Evolutionary conservation across 2,113 vertebrate genomes (phyloP), one percentile per base, ranked within the genome.

Genomic region (Nannobrachium achirus): DNA sequence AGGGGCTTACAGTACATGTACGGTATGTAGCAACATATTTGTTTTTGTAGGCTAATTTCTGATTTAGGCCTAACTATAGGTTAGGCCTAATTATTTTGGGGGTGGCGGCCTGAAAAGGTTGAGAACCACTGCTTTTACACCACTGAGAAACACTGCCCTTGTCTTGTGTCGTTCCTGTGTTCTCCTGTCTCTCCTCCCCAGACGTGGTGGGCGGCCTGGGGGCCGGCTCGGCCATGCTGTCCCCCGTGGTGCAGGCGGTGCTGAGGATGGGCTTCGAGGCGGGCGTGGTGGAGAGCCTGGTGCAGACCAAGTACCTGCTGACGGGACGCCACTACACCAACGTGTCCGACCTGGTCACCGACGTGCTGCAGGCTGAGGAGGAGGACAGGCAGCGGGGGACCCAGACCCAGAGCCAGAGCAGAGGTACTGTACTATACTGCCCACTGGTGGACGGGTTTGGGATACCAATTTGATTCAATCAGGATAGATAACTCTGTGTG

Each of bases 181-280:
- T 15, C 11, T 15, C n/a, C 51, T 7, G 7, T 55, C 40, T 59
- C 53, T 18, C 33, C 61, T 63, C 41, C 40, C 46, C 89, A 95
- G 95, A 89, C 75, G 25, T 83, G 58, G 74, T 92, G 14, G 79
- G 87, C 15, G 73, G 82, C 1, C 78, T 83, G 84, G 58, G 71
- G 2, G 57, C 60, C 39, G 79, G 86, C 25, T 79, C 83, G 0
- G 69, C 60, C 71, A 83, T 87, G 79, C 86, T 90, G 50, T 89
- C 85, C 40, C 82, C 87, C 0, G 13, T 91, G 59, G 90, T 92
- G 39, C 89, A 92, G 85, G 87, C 89, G 10, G 92, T 91, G 42
- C 71, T 91, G 41, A 83, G 91, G 86, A 95, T 94, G 93, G 94
- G 94, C 45, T 94, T 95, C 80, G 87, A 92, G 53, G 73, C 75